These are phyloP conservation scores for Schrankia costaestrigalis DNA, from an alignment of 2,888 invertebrate species.

Conservation along the genomic window DNA sequence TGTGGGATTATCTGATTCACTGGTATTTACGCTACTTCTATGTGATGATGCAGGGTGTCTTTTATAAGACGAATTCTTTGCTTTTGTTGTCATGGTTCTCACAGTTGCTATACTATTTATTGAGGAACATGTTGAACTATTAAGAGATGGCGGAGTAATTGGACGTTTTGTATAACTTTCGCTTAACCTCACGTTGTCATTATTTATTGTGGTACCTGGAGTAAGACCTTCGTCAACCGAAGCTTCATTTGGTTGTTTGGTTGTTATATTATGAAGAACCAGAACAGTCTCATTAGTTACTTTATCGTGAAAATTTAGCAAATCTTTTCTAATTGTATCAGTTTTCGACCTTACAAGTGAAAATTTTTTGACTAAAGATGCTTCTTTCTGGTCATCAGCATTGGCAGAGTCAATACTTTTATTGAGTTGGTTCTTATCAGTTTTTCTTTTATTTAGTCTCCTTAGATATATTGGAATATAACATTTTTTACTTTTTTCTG, in stretches of 20 bases:
- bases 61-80: constrained; percentile 33
- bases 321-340: constrained; percentile 41
- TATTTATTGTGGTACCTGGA: constrained; percentile 13
- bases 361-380: constrained; percentile 6
- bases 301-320: constrained; percentile 41
- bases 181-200: constrained; percentile 4
- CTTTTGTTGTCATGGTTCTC: constrained; percentile 37
- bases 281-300: constrained; percentile 38
- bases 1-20: constrained; percentile 42
- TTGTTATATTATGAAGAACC: constrained; percentile 52
- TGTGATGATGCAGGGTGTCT: constrained; percentile 42
- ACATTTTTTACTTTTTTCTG: constrained; percentile 28
- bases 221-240: constrained; percentile 26
- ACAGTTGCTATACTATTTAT: constrained; percentile 62
- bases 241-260: constrained; percentile 21
- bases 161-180: constrained; percentile 11
- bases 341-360: constrained; percentile 29
- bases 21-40: constrained; percentile 38
- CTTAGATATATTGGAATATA: constrained; percentile 45
- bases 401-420: constrained; percentile 28
- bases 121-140: constrained; percentile 63
- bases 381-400: constrained; percentile 23
- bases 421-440: constrained; percentile 26
- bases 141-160: constrained; percentile 46
- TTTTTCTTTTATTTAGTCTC: constrained; percentile 27